Evolutionary conservation across 1,140 invertebrate species (phyloP).

Genomic region (Zaprionus africanus): DNA sequence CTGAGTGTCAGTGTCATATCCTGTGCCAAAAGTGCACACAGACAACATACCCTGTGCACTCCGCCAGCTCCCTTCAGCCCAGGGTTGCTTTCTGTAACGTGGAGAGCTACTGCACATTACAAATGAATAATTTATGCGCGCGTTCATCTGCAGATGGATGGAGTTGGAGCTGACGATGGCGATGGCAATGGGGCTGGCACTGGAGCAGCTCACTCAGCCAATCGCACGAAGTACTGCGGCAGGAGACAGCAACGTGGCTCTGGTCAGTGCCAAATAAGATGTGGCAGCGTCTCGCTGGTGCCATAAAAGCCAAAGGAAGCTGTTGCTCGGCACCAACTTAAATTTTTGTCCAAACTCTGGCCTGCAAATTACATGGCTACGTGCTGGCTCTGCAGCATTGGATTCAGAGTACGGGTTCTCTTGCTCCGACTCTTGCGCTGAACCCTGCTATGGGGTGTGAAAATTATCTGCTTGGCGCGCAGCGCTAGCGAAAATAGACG

Average conservation of each 20-base stretch:
- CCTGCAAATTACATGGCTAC: constrained; percentile 53
- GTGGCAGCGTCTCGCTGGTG: constrained; percentile 72
- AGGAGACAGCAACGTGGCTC: constrained; percentile 32
- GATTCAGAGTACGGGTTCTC: neutral
- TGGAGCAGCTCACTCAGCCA: constrained; percentile 35
- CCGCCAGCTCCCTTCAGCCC: neutral
- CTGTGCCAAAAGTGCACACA: constrained; percentile 79
- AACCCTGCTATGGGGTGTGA: constrained; percentile 51
- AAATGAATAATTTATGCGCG: constrained; percentile 81
- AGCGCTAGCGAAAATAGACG: constrained; percentile 46
- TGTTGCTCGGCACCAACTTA: constrained; percentile 67
- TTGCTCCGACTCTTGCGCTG: neutral
- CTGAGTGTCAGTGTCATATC: constrained; percentile 81
- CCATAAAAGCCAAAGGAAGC: constrained; percentile 66
- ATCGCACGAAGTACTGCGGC: constrained; percentile 53
- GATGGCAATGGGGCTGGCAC: constrained; percentile 6
- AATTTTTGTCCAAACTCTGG: constrained; percentile 29
- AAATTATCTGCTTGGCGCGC: constrained; percentile 71
- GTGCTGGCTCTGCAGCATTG: constrained; percentile 13
- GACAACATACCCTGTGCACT: constrained; percentile 22
- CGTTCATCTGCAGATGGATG: constrained; percentile 73
- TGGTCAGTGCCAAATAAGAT: constrained; percentile 78
- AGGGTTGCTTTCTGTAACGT: neutral
- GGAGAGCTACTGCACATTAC: constrained; percentile 71
- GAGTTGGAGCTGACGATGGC: constrained; percentile 27